Conservation (phyloP, 1,140 invertebrate genomes). For the Archegozetes longisetosus region DNA sequence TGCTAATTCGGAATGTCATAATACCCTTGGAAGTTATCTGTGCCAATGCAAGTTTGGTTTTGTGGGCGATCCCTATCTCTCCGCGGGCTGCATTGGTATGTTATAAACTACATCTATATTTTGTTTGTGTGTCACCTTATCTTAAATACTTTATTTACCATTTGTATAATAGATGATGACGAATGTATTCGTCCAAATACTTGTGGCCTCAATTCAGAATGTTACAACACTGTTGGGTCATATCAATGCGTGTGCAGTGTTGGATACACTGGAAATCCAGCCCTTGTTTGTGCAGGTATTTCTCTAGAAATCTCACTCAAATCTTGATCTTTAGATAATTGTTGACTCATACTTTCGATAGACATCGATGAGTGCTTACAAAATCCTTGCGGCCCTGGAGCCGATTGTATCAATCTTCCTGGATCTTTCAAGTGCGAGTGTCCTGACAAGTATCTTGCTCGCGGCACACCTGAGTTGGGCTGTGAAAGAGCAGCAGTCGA, state of each 20-base stretch:
- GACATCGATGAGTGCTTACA: conserved; percentile 22
- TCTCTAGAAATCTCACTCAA: not conserved
- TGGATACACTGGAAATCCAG: conserved; percentile 52
- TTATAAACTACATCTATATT: not conserved
- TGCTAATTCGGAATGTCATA: conserved; percentile 39
- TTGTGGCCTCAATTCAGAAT: conserved; percentile 28
- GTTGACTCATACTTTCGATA: conserved; percentile 4
- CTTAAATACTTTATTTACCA: not conserved
- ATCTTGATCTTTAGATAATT: not conserved
- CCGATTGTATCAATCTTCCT: conserved; percentile 68
- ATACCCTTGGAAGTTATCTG: conserved; percentile 53
- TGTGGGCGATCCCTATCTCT: conserved; percentile 41
- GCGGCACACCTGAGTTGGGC: conserved; percentile 15
- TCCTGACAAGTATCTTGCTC: conserved; percentile 29
- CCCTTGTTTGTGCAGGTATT: conserved; percentile 15
- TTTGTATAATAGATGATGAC: conserved; percentile 19
- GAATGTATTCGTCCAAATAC: conserved; percentile 33
- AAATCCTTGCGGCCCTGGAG: conserved; percentile 61
- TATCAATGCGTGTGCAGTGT: conserved; percentile 62
- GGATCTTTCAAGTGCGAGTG: conserved; percentile 69
- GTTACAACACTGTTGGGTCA: conserved; percentile 56
- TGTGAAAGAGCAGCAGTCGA: conserved; percentile 17
- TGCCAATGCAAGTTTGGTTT: conserved; percentile 67
- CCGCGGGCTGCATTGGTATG: conserved; percentile 22
- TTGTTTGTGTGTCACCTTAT: not conserved